Percentiles rank a stretch among this genome's conserved stretches.
Evolutionary conservation across 2,113 vertebrate genomes (phyloP).

Genomic region (Cavia aperea): DNA sequence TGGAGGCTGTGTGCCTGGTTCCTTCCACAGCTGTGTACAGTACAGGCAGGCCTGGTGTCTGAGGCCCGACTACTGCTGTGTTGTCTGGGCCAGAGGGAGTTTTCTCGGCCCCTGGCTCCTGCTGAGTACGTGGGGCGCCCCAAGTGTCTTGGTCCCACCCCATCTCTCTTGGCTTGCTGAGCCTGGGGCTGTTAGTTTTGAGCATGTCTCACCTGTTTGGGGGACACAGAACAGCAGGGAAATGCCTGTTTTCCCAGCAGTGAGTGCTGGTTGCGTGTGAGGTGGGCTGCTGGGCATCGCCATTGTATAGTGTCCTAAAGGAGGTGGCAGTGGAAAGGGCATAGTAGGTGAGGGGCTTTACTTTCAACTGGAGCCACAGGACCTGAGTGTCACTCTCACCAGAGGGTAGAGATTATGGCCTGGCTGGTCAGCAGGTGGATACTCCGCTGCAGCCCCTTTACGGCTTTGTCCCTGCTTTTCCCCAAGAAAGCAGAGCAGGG

Average conservation of each 20-base stretch:
- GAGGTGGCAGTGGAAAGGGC: neutral
- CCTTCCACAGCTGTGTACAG: neutral
- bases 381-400: neutral
- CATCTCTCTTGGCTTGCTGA: neutral
- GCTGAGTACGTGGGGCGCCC: neutral
- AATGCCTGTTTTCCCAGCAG: neutral
- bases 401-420: neutral
- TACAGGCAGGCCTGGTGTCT: neutral
- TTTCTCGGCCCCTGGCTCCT: neutral
- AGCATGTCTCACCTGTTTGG: neutral
- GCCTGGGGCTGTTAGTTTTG: neutral
- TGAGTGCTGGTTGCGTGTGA: neutral
- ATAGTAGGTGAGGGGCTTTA: neutral
- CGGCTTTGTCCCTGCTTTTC: neutral
- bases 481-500: no score
- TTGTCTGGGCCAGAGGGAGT: neutral
- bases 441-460: neutral
- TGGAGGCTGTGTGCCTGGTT: no score
- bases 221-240: neutral
- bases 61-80: neutral
- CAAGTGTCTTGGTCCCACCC: neutral
- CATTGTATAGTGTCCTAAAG: neutral
- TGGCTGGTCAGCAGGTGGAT: neutral
- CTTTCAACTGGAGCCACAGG: neutral
- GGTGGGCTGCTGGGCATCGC: neutral